Evolutionary conservation across 2,888 invertebrate genomes (phyloP).

Genomic region (Luperina nickerlii): DNA sequence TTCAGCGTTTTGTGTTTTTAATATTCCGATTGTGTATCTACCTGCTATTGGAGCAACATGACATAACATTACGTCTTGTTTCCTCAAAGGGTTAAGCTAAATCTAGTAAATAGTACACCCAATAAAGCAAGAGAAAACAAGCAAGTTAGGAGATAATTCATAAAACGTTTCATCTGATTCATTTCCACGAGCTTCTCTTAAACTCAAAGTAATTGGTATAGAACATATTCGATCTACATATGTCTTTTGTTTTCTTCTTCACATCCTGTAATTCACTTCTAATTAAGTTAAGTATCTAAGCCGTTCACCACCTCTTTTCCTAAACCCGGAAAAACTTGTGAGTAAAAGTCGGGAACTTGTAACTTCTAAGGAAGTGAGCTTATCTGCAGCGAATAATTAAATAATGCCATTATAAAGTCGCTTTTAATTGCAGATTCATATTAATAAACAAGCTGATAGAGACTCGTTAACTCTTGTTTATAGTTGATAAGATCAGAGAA

Average conservation of each 20-base stretch:
- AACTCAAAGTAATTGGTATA: neutral
- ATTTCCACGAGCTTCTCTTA: neutral
- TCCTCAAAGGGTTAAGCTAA: too few relatives aligned
- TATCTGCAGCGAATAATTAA: constrained; percentile 49
- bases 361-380: constrained; percentile 31
- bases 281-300: neutral
- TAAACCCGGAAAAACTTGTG: constrained; percentile 3
- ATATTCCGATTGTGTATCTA: neutral
- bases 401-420: constrained; percentile 39
- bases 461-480: constrained; percentile 16
- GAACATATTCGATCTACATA: neutral
- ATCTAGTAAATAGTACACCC: neutral
- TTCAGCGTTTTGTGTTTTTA: neutral
- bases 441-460: constrained; percentile 20
- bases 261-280: neutral
- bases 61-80: neutral
- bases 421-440: constrained; percentile 42
- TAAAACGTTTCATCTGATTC: neutral
- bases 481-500: constrained; percentile 27
- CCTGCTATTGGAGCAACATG: neutral
- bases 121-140: neutral
- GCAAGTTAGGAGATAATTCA: neutral
- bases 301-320: neutral
- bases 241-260: neutral
- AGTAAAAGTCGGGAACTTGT: constrained; percentile 44